Evolutionary conservation across 2,888 invertebrate genomes (phyloP), one percentile per base, ranked within the genome.

Genomic region (Piscicola geometra): DNA sequence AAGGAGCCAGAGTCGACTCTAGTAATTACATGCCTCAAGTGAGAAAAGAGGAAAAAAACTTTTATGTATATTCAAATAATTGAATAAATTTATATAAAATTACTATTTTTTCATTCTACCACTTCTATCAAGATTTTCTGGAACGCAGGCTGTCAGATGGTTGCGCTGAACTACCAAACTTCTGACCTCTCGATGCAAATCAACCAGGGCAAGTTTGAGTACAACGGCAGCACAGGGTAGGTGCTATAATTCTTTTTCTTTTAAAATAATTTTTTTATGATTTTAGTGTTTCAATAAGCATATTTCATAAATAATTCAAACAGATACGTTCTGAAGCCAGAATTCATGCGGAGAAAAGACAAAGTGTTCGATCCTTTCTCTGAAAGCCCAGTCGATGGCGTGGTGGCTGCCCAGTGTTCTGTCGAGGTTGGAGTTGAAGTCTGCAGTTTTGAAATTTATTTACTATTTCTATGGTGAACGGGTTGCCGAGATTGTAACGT

Each of bases 121-220:
- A 12, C 25, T 67, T 15, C 41, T 36, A 18, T 12, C 47, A 85
- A 95, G 93, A 96, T 99, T 79, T 99, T 99, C 88, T 99, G 99
- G 99, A 99, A 99, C 88, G 98, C 98, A 56, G 99, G 99, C 78
- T 98, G 97, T 86, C 99, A 99, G 88, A 89, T 89, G 98, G 99
- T 99, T 36, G 95, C 99, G 0, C 88, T 99, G 64, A 99, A 99
- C 88, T 99, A 99, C 88, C 99, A 99, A 89, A 98, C 98, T 25
- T 86, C 87, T 92, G 99, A 99, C 88, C 88, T 99, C 82, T 97
- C 97, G 50, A 99, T 99, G 98, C 99, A 99, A 87, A 88, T 99
- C 79, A 99, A 99, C 87, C 96, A 98, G 89, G 99, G 99, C 82
- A 99, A 99, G 89, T 99, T 99, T 87, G 99, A 99, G 86, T 99